phyloP scores from a whole-genome alignment of 2,797 vertebrate species.

The Muscicapa comitata region DNA sequence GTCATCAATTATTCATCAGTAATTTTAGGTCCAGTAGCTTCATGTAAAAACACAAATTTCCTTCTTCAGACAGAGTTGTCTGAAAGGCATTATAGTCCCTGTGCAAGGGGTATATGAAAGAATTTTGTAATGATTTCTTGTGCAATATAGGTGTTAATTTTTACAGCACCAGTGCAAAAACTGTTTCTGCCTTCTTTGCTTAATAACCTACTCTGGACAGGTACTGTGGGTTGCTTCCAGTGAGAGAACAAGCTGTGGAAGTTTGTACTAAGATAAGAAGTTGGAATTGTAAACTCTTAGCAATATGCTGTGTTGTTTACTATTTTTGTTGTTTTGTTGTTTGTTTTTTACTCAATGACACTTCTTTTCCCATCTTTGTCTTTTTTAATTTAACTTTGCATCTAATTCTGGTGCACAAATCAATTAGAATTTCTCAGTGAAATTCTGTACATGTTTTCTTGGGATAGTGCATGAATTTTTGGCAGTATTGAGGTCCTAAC shows the following conservation, averaged over 20 bases:
- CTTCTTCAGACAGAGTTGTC: background rate
- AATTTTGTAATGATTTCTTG: background rate
- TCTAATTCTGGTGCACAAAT: background rate
- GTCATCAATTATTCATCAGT: background rate
- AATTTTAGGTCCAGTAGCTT: background rate
- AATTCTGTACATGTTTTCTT: background rate
- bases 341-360: background rate
- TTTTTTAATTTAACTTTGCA: background rate
- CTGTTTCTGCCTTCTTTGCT: background rate
- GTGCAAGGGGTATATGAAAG: background rate
- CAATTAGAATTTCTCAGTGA: background rate
- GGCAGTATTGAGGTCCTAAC: background rate
- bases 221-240: background rate
- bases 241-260: background rate
- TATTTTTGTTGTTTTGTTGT: background rate
- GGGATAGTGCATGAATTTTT: background rate
- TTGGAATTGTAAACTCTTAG: background rate
- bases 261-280: background rate
- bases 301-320: accelerated
- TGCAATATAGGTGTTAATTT: background rate
- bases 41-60: background rate
- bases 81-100: background rate
- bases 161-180: background rate
- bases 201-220: background rate
- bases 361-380: background rate